Percentiles rank a stretch among this genome's conserved stretches.
phyloP scores from a whole-genome alignment of 2,888 invertebrate species.

The Biston betularia region DNA sequence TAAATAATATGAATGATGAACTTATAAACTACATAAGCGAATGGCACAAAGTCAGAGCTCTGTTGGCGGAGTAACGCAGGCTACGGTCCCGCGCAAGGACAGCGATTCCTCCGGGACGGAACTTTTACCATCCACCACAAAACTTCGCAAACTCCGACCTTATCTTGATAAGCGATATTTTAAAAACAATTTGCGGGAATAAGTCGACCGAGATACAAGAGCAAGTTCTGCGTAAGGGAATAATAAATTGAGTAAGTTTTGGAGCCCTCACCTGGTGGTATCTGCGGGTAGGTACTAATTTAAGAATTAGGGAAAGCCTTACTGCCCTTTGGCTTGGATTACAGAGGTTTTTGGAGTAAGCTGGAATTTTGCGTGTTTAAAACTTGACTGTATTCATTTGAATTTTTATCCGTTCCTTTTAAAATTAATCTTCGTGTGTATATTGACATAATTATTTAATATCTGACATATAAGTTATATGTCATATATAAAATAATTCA shows the following conservation, averaged over 20 bases:
- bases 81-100: conserved; percentile 1
- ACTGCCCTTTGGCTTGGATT: conserved; percentile 3
- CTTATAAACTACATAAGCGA: conserved; percentile 1
- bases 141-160: conserved; percentile 45
- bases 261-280: conserved; percentile 38
- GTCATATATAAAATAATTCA: no score
- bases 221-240: conserved; percentile 50
- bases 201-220: conserved; percentile 50
- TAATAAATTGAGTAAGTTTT: conserved; percentile 63
- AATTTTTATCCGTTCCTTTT: no score
- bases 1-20: no score
- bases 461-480: no score
- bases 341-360: background rate
- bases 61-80: background rate
- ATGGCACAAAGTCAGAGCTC: background rate
- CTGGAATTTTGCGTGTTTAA: background rate
- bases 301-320: conserved; percentile 25
- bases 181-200: conserved; percentile 70
- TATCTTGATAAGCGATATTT: conserved; percentile 74
- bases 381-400: background rate
- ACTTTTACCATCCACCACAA: conserved; percentile 58
- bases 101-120: conserved; percentile 48
- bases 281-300: conserved; percentile 24
- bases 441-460: no score
- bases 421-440: no score